Base-by-base conservation (phyloP, 2,888 invertebrate species). In the Cataglyphis livida region DNA sequence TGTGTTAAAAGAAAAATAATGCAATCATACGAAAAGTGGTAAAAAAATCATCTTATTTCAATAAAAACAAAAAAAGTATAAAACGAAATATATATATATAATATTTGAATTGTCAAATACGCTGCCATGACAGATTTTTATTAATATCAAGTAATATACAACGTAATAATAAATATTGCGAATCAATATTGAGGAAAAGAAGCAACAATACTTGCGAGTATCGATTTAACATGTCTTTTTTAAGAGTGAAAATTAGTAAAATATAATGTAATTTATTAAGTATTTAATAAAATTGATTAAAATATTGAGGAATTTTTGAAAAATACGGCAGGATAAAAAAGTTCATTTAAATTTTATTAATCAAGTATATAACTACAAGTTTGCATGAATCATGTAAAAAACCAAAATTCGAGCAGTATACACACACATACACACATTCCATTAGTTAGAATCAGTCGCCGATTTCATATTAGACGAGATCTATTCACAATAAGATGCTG, bases 331-430 rank as follows among this genome's bases (percentile, higher is more conserved):
- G 12, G 12, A 5, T 48, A 44, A 68, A 89, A 88, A 87, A 88
- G 82, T 65, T 79, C 61, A 84, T 87, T 81, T 78, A 66, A 38
- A 28, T 62, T 89, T 88, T 89, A 88, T 89, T 89, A 54, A 59
- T 65, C 54, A 66, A 84, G 83, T 74, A 57, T 76, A 83, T 66
- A 84, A 82, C 64, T 71, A 28, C 35, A 83, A 78, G n/a, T 76
- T 82, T 28, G 65, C 65, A 64, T 44, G 51, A 82, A 66, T 83
- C 59, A 12, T 84, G 51, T 85, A 85, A 51, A 84, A 88, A 85
- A 83, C 83, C 28, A 48, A 48, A 44, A 38, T 84, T 84, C 48
- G 79, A 25, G 78, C 62, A 44, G 57, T 81, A 38, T 57, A 57
- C 32, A 81, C 75, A 32, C 10, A 35, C 15, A 28, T 82, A 85